Conservation (phyloP, 2,113 vertebrate genomes). For the Clarias gariepinus region DNA sequence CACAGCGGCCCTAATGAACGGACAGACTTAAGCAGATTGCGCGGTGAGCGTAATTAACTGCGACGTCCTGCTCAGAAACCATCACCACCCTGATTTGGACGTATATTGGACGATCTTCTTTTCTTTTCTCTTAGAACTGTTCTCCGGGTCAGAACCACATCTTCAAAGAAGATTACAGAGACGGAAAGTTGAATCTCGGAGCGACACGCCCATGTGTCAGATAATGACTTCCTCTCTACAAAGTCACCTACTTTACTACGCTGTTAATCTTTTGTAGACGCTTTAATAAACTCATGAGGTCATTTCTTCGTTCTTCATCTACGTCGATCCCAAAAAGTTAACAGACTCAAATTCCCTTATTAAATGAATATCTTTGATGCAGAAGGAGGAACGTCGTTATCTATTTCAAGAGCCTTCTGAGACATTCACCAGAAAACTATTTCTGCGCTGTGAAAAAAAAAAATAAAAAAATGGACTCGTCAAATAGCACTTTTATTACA, state of each 20-base stretch:
- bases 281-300: conserved; percentile 66
- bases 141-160: conserved; percentile 29
- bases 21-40: background rate
- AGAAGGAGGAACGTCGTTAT: conserved; percentile 53
- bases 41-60: background rate
- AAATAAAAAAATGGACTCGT: background rate
- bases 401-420: conserved; percentile 41
- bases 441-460: background rate
- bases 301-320: conserved; percentile 58
- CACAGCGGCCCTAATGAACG: background rate
- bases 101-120: background rate
- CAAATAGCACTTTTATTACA: conserved; percentile 38
- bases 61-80: background rate
- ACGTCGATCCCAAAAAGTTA: conserved; percentile 52
- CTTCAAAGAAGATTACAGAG: conserved; percentile 44
- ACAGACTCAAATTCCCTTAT: conserved; percentile 54
- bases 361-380: conserved; percentile 56
- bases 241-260: conserved; percentile 58
- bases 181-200: conserved; percentile 42
- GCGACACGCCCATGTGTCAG: conserved; percentile 18
- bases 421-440: background rate
- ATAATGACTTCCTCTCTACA: conserved; percentile 54
- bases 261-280: conserved; percentile 63
- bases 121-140: background rate
- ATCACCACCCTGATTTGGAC: background rate